Evolutionary conservation across 2,888 invertebrate species (phyloP), one percentile per base, ranked within the genome.

Genomic region (Drosophila mulleri): DNA sequence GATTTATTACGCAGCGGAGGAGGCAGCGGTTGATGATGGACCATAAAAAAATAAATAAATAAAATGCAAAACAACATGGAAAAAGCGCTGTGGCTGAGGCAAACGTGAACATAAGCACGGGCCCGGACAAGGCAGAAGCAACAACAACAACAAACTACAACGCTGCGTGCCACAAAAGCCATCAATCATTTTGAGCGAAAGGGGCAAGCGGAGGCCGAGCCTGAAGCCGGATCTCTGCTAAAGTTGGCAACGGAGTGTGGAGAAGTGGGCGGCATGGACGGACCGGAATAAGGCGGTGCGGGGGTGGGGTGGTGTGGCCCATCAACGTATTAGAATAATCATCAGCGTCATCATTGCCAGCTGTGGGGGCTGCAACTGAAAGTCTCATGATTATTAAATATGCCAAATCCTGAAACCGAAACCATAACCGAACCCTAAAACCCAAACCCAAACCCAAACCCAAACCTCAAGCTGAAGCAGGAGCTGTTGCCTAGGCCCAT

Each of bases 161-260:
- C 65, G 45, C 82, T 74, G 85, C 85, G 88, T 73, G 79, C 78
- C 88, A 83, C 77, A 88, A 90, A 86, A 88, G 78, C 87, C 89
- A 87, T 87, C 87, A 87, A 87, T 87, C 87, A 87, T 90, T 86
- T 74, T 82, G 82, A 90, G 78, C 83, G 83, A 87, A 87, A 87
- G 87, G 87, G 87, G 87, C 78, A 89, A 87, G 80, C 88, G 73
- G 88, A 65, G 75, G 60, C 50, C 54, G 41, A 64, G 64, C 54
- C 48, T 65, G 80, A 61, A 59, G 68, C 52, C 59, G 76, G 69
- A 70, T 67, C 60, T 64, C 67, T 63, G 60, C 14, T 47, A 50
- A 66, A 61, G 39, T 60, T 57, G 32, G 54, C 41, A 54, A 29
- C 48, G 41, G 58, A 56, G 58, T 41, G n/a, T 44, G 63, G 29